phyloP scores from a whole-genome alignment of 2,797 vertebrate genomes.

The Rhabdomys pumilio region DNA sequence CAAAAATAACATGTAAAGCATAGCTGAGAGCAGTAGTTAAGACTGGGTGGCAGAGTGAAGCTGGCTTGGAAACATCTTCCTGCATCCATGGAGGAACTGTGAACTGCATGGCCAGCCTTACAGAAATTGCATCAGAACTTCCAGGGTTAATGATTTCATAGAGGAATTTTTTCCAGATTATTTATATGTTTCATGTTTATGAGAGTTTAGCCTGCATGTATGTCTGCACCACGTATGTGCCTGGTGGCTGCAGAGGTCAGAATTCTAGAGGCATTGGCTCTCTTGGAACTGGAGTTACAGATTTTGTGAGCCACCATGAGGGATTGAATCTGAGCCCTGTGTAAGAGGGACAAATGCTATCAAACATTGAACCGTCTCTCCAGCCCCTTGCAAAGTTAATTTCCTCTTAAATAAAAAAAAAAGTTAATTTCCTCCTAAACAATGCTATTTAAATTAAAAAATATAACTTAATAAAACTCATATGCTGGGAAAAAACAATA shows the following conservation, averaged over 20 bases:
- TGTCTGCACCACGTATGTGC: neutral
- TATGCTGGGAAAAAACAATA: constrained; percentile 17
- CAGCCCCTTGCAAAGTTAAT: neutral
- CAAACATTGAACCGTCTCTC: neutral
- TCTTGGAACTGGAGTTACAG: neutral
- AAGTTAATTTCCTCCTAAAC: neutral
- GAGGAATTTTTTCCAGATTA: neutral
- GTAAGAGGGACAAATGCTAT: neutral
- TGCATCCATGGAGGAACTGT: neutral
- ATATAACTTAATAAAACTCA: neutral
- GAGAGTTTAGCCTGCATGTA: neutral
- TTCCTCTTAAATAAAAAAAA: neutral
- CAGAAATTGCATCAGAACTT: neutral
- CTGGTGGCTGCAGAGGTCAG: neutral
- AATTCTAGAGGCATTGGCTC: neutral
- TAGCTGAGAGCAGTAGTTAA: neutral
- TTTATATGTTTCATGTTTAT: neutral
- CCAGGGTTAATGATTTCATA: neutral
- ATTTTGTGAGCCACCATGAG: neutral
- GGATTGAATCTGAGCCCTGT: neutral
- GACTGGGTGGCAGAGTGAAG: neutral
- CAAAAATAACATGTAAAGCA: constrained; percentile 54
- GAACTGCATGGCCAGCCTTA: neutral
- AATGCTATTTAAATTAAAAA: constrained; percentile 50
- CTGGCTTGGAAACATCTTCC: neutral